These are phyloP conservation scores for Hemicrepidius hirtus DNA, from an alignment of 2,888 invertebrate genomes.

Conservation along the genomic window DNA sequence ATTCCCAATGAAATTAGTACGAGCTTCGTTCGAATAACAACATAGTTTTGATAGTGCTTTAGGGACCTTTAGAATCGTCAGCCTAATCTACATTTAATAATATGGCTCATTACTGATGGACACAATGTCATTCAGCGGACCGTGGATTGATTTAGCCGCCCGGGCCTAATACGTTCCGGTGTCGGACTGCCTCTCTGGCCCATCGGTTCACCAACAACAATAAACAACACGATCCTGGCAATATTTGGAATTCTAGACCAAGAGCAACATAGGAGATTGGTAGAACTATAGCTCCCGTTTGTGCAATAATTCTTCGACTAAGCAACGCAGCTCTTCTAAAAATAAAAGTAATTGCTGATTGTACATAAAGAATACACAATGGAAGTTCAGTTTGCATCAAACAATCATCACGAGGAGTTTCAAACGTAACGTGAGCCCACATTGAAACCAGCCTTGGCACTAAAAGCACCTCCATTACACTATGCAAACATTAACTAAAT, in stretches of 20 bases:
- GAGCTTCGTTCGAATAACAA: neutral
- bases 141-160: slow-evolving; percentile 65
- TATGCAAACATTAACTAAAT: slow-evolving; percentile 60
- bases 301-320: neutral
- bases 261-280: slow-evolving; percentile 18
- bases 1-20: too few relatives aligned
- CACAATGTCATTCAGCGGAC: slow-evolving; percentile 60
- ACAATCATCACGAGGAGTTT: slow-evolving; percentile 2
- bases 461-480: slow-evolving; percentile 59
- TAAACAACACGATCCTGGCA: slow-evolving; percentile 50
- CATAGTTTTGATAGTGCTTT: neutral
- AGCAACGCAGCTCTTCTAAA: neutral
- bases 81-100: slow-evolving; percentile 56
- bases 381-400: slow-evolving; percentile 21
- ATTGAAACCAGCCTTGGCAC: slow-evolving; percentile 35
- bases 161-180: slow-evolving; percentile 62
- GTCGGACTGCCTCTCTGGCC: slow-evolving; percentile 52
- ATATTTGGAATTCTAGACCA: slow-evolving; percentile 40
- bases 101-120: slow-evolving; percentile 61
- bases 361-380: slow-evolving; percentile 9
- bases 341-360: slow-evolving; percentile 5
- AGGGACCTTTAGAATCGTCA: neutral
- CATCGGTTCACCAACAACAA: slow-evolving; percentile 54
- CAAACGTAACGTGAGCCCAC: slow-evolving; percentile 32
- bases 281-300: neutral